Conservation (phyloP, 2,888 invertebrate species). For the Spilosoma lubricipeda region DNA sequence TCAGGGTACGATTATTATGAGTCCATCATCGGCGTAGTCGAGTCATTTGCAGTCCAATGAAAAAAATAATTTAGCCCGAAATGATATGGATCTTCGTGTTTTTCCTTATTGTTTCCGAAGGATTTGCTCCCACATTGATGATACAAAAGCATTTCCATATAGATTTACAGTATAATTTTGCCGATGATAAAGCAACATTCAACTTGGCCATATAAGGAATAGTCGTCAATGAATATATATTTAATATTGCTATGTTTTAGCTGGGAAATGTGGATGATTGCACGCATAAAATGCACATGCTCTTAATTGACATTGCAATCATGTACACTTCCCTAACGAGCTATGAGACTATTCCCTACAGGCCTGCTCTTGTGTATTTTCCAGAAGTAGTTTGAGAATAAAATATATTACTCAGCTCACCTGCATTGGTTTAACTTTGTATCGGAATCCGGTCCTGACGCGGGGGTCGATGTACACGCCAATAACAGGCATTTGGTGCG, state of each 20-base stretch:
- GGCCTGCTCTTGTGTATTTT: slow-evolving; percentile 57
- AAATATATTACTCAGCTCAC: slow-evolving; percentile 76
- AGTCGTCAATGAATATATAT: slow-evolving; percentile 46
- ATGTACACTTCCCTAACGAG: slow-evolving; percentile 70
- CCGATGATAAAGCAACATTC: slow-evolving; percentile 80
- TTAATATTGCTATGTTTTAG: slow-evolving; percentile 17
- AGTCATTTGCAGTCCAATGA: slow-evolving; percentile 75
- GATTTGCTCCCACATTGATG: slow-evolving; percentile 68
- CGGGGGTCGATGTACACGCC: slow-evolving; percentile 91
- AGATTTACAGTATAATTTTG: slow-evolving; percentile 57
- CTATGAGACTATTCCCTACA: slow-evolving; percentile 69
- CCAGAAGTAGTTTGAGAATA: slow-evolving; percentile 50
- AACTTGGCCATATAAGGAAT: slow-evolving; percentile 66
- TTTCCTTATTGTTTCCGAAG: slow-evolving; percentile 65
- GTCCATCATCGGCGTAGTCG: slow-evolving; percentile 52
- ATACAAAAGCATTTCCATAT: slow-evolving; percentile 71
- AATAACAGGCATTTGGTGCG: slow-evolving; percentile 89
- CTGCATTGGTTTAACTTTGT: slow-evolving; percentile 89
- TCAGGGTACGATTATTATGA: slow-evolving; percentile 57
- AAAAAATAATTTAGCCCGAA: slow-evolving; percentile 71
- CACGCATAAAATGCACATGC: slow-evolving; percentile 58
- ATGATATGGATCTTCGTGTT: slow-evolving; percentile 81
- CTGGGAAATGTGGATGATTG: slow-evolving; percentile 80
- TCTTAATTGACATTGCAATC: slow-evolving; percentile 65
- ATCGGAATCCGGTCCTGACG: slow-evolving; percentile 91